Percentiles rank a stretch among this genome's conserved stretches.
phyloP scores from a whole-genome alignment of 2,797 vertebrate genomes.

The Chrysolophus pictus region DNA sequence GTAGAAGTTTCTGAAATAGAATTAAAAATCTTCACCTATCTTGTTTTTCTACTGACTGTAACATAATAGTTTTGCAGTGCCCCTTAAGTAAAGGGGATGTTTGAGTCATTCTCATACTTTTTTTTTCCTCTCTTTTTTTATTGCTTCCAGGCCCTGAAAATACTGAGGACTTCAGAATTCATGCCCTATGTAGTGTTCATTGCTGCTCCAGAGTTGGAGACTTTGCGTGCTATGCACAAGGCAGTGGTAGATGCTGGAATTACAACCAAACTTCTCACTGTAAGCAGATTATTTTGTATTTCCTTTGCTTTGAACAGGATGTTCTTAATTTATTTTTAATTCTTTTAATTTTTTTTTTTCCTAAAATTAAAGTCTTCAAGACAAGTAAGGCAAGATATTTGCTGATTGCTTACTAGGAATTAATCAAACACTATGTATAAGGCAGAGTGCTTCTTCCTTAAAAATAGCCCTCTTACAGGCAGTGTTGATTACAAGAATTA shows the following conservation, averaged over 20 bases:
- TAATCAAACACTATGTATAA: slow-evolving; percentile 15
- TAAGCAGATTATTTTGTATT: slow-evolving; percentile 71
- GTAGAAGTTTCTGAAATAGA: not conserved
- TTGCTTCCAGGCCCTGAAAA: slow-evolving; percentile 90
- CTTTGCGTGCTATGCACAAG: slow-evolving; percentile 95
- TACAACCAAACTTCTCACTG: slow-evolving; percentile 96
- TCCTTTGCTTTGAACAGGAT: slow-evolving; percentile 7
- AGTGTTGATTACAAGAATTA: slow-evolving; percentile 30
- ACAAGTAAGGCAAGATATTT: not conserved
- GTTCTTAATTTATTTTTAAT: not conserved
- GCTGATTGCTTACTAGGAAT: slow-evolving; percentile 17
- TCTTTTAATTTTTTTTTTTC: not conserved
- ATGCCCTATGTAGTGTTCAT: slow-evolving; percentile 99
- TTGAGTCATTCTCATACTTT: not conserved
- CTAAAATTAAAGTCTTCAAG: not conserved
- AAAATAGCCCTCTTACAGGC: slow-evolving; percentile 14
- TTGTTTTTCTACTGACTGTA: not conserved
- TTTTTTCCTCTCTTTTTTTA: not conserved
- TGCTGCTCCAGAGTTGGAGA: slow-evolving; percentile 95
- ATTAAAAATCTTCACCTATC: not conserved
- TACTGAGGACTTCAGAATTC: slow-evolving; percentile 95
- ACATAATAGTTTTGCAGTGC: not conserved
- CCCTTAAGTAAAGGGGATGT: not conserved
- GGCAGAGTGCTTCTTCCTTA: slow-evolving; percentile 17
- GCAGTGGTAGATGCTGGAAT: slow-evolving; percentile 97